Conservation (phyloP, 1,140 invertebrate genomes). For the Saccostrea echinata region DNA sequence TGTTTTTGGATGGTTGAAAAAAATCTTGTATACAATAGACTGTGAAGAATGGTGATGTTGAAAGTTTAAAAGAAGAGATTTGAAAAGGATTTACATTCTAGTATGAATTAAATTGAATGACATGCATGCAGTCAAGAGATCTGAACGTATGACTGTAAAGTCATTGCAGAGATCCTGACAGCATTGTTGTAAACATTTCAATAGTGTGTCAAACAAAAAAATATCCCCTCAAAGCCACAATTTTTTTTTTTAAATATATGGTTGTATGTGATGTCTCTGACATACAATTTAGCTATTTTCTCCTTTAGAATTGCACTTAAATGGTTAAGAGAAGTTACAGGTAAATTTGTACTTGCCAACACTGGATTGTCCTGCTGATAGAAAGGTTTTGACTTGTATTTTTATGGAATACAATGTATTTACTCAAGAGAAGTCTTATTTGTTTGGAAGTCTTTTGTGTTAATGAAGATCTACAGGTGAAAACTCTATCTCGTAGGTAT, state of each 20-base stretch:
- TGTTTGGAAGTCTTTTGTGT: neutral
- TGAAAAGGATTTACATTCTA: neutral
- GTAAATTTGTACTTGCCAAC: neutral
- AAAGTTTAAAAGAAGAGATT: too few species aligned
- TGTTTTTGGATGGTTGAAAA: too few species aligned
- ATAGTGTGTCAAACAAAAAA: neutral
- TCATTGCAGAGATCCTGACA: neutral
- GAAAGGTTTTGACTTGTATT: slow-evolving; percentile 20
- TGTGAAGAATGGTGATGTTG: too few species aligned
- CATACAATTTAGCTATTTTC: neutral
- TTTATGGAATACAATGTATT: slow-evolving; percentile 30
- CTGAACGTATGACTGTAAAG: neutral
- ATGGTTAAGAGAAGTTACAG: neutral
- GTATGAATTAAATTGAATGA: neutral
- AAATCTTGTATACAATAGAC: too few species aligned
- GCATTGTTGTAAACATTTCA: neutral
- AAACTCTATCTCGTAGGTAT: neutral
- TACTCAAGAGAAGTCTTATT: slow-evolving; percentile 13
- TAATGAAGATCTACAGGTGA: slow-evolving; percentile 5
- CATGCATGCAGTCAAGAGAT: neutral
- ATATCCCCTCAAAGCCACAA: neutral
- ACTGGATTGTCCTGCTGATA: neutral
- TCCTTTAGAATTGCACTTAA: neutral
- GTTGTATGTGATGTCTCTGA: neutral
- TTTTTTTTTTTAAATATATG: neutral